Evolutionary conservation across 2,797 vertebrate species (phyloP).

Genomic region (Holocentrus rufus): DNA sequence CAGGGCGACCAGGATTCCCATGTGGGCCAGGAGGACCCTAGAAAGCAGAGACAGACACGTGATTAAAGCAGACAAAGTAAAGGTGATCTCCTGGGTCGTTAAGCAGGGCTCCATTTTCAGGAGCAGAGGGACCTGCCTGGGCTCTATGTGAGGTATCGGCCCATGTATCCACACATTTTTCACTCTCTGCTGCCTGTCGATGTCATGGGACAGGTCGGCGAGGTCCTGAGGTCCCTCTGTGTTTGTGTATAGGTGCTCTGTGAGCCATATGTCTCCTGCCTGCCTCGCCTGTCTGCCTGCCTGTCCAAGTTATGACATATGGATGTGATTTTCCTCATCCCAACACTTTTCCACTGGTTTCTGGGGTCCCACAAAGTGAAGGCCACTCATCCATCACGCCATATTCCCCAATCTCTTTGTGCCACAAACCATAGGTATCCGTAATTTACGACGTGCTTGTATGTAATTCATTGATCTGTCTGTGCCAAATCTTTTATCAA

Average conservation of each 20-base stretch:
- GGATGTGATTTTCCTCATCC: slow-evolving; percentile 79
- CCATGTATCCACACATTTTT: slow-evolving; percentile 40
- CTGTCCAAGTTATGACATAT: slow-evolving; percentile 76
- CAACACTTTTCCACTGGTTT: slow-evolving; percentile 68
- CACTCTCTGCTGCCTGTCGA: slow-evolving; percentile 24
- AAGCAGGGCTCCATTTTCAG: slow-evolving; percentile 19
- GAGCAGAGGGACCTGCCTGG: background rate
- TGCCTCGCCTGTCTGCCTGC: slow-evolving; percentile 38
- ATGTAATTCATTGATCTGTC: slow-evolving; percentile 30
- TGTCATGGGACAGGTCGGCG: slow-evolving; percentile 40
- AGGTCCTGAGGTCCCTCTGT: slow-evolving; percentile 31
- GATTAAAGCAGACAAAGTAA: slow-evolving; percentile 38
- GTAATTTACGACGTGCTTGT: slow-evolving; percentile 28
- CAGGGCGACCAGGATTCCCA: slow-evolving; percentile 92
- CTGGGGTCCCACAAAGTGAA: slow-evolving; percentile 57
- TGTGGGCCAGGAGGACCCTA: slow-evolving; percentile 93
- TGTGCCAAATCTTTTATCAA: slow-evolving; percentile 44
- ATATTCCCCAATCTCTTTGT: slow-evolving; percentile 27
- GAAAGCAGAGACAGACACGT: slow-evolving; percentile 68
- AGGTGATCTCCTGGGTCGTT: slow-evolving; percentile 38
- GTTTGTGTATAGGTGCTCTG: slow-evolving; percentile 50
- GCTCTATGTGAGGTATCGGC: slow-evolving; percentile 31
- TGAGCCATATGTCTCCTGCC: slow-evolving; percentile 44
- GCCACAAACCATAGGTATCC: slow-evolving; percentile 39
- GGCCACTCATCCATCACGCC: slow-evolving; percentile 62